Evolutionary conservation across 2,113 vertebrate genomes (phyloP).

Genomic region (Micromys minutus): DNA sequence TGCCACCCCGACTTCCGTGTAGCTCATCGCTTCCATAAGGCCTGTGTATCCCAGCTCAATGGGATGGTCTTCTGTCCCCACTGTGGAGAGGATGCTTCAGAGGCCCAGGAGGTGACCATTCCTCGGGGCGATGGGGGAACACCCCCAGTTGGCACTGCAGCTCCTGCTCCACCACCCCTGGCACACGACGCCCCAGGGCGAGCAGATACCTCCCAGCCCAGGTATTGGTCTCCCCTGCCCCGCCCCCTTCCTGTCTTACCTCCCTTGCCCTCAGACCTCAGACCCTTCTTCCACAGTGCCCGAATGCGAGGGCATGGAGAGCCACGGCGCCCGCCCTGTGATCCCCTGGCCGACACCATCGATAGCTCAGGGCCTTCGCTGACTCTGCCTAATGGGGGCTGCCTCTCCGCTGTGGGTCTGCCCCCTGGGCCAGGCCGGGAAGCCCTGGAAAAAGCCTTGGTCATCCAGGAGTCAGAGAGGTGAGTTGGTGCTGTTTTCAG

Average conservation of each 20-base stretch:
- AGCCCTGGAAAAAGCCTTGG: conserved; percentile 92
- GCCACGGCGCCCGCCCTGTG: conserved; percentile 75
- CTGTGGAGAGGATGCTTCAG: conserved; percentile 94
- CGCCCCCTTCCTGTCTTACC: fast-evolving
- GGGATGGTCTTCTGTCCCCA: conserved; percentile 95
- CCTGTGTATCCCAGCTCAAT: conserved; percentile 92
- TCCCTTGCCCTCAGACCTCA: not conserved
- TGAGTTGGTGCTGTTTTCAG: conserved; percentile 53
- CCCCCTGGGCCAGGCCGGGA: conserved; percentile 90
- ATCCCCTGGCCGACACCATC: conserved; percentile 85
- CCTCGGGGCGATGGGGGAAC: conserved; percentile 83
- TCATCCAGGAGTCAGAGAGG: conserved; percentile 92
- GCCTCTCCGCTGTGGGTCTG: conserved; percentile 89
- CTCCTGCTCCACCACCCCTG: conserved; percentile 72
- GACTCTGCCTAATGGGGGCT: conserved; percentile 89
- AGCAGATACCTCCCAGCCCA: conserved; percentile 88
- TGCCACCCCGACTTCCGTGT: conserved; percentile 94
- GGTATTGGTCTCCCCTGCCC: conserved; percentile 81
- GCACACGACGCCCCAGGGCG: conserved; percentile 80
- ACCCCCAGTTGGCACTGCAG: conserved; percentile 70
- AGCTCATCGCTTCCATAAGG: conserved; percentile 93
- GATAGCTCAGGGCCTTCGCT: conserved; percentile 92
- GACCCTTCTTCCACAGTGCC: conserved; percentile 82
- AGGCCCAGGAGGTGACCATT: conserved; percentile 93
- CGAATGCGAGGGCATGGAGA: conserved; percentile 91